Evolutionary conservation across 2,113 vertebrate species (phyloP).

Genomic region (Brachyhypopomus gauderio): DNA sequence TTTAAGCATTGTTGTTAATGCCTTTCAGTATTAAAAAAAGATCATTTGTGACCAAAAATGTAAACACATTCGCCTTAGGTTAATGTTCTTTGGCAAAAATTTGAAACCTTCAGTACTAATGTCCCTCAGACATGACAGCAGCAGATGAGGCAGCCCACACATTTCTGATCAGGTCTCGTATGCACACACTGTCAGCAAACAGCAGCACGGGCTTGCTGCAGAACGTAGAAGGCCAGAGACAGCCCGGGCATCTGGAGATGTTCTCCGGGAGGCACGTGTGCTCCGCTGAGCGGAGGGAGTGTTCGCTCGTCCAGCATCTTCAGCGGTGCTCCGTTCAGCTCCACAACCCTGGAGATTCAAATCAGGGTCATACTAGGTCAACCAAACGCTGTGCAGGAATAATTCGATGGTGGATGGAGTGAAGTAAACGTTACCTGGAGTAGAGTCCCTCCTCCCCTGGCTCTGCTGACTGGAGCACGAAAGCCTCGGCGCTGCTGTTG

Average conservation of each 20-base stretch:
- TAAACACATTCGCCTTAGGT: neutral
- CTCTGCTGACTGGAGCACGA: constrained; percentile 78
- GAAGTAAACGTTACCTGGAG: constrained; percentile 78
- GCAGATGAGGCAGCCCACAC: neutral
- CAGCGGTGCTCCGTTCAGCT: constrained; percentile 79
- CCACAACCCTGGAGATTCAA: constrained; percentile 70
- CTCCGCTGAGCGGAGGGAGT: constrained; percentile 77
- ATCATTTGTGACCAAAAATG: neutral
- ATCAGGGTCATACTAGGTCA: neutral
- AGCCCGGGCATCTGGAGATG: constrained; percentile 79
- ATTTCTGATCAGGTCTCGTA: neutral
- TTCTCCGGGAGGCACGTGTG: constrained; percentile 65
- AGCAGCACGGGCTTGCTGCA: constrained; percentile 74
- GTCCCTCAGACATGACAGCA: neutral
- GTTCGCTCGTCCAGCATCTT: constrained; percentile 85
- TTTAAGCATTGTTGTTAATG: too few relatives aligned
- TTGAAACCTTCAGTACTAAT: neutral
- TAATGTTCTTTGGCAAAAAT: constrained; percentile 3
- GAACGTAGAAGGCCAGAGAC: constrained; percentile 87
- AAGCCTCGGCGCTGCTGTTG: constrained; percentile 79
- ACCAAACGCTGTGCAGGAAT: neutral
- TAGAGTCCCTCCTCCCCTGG: constrained; percentile 74
- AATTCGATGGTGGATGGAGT: neutral
- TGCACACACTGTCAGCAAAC: constrained; percentile 68
- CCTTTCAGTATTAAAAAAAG: too few relatives aligned